A percentile compares a stretch with the other conserved stretches of the same genome.
These are phyloP conservation scores for Garrulus glandarius DNA, from an alignment of 2,797 vertebrate species.

Conservation along the genomic window DNA sequence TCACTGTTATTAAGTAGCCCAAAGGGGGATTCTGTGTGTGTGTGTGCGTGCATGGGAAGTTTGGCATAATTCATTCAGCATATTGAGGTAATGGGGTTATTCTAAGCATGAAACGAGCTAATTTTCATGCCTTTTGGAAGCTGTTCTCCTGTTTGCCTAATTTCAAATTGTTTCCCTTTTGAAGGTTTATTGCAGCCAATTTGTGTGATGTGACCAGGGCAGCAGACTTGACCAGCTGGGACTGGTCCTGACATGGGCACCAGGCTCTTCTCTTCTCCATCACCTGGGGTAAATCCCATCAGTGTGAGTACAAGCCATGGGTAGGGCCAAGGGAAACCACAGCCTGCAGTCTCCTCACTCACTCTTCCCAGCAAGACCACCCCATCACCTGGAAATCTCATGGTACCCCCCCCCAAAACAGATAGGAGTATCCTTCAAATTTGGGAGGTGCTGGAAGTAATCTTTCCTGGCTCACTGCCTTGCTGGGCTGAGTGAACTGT, in stretches of 20 bases:
- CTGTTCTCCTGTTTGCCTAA: background rate
- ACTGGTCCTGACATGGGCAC: background rate
- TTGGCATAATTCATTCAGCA: slow-evolving; percentile 14
- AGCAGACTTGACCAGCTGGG: rapidly evolving
- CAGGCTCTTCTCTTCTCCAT: background rate
- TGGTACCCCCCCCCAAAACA: background rate
- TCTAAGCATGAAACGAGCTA: slow-evolving; percentile 31
- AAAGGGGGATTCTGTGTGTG: background rate
- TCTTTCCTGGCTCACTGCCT: background rate
- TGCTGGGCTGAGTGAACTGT: background rate
- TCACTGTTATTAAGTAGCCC: background rate
- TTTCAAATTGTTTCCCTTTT: background rate
- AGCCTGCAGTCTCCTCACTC: background rate
- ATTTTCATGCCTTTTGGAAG: slow-evolving; percentile 22
- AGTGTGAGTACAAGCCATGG: background rate
- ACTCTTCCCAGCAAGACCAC: background rate
- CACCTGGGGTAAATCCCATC: background rate
- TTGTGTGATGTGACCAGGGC: background rate
- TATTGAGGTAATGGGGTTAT: slow-evolving; percentile 41
- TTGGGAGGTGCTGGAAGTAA: background rate
- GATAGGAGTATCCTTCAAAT: background rate
- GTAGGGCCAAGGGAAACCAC: background rate
- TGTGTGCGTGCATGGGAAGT: background rate
- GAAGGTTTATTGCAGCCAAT: background rate
- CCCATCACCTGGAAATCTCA: background rate